Evolutionary conservation across 2,113 vertebrate species (phyloP).

Genomic region (Eclectus roratus): DNA sequence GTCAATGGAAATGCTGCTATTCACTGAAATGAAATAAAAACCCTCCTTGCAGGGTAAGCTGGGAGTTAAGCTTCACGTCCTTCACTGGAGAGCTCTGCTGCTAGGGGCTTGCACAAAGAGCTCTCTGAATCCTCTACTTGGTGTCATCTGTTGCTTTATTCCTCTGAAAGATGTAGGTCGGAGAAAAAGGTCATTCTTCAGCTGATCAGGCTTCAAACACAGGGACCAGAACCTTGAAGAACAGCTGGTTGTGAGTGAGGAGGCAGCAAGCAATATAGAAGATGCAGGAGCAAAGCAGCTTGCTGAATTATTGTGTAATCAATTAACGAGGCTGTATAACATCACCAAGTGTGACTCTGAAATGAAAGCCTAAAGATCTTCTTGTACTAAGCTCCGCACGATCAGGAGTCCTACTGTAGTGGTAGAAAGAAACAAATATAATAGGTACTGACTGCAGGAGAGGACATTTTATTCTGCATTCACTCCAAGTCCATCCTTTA

Average conservation of each 20-base stretch:
- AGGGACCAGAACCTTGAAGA: not conserved
- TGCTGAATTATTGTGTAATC: constrained; percentile 21
- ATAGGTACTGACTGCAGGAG: not conserved
- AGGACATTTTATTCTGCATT: not conserved
- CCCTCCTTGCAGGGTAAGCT: not conserved
- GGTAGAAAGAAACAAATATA: not conserved
- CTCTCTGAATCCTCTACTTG: not conserved
- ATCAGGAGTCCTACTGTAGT: not conserved
- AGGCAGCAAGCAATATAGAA: not conserved
- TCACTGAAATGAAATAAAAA: not conserved
- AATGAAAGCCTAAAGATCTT: not conserved
- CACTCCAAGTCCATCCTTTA: not conserved
- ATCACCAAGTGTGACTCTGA: not conserved
- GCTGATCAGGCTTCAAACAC: not conserved
- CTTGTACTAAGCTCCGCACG: not conserved
- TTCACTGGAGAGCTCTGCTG: constrained; percentile 1
- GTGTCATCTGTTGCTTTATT: constrained; percentile 52
- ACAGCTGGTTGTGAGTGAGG: not conserved
- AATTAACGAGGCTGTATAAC: not conserved
- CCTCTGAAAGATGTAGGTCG: not conserved
- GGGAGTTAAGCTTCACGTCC: constrained; percentile 15
- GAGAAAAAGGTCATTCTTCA: constrained; percentile 9
- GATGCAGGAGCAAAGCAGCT: not conserved
- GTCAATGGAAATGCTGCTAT: not conserved
- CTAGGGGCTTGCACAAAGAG: constrained; percentile 3